These are phyloP conservation scores for Calidris pygmaea DNA, from an alignment of 2,113 vertebrate species.

Conservation along the genomic window DNA sequence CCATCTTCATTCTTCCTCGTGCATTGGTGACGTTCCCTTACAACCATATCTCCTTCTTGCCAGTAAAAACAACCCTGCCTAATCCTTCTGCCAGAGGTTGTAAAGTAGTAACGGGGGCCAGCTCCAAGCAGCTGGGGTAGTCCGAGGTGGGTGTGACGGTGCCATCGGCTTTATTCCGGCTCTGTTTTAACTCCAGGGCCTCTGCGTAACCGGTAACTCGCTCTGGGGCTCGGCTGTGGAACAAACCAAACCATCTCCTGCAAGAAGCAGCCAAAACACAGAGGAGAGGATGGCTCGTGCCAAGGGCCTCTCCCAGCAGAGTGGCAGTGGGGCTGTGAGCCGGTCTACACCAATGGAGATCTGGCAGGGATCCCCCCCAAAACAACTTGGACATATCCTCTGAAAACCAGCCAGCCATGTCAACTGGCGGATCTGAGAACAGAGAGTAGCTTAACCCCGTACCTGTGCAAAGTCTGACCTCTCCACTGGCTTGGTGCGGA, in stretches of 20 bases:
- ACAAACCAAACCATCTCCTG: background rate
- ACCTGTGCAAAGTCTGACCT: background rate
- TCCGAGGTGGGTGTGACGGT: background rate
- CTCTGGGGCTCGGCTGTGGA: background rate
- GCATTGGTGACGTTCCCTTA: background rate
- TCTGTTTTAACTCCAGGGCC: background rate
- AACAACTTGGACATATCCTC: background rate
- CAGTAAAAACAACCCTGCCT: conserved; percentile 15
- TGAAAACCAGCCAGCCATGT: fast-evolving
- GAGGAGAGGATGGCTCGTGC: background rate
- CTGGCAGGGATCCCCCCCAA: background rate
- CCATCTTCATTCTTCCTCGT: background rate
- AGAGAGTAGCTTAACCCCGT: background rate
- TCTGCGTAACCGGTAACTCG: background rate
- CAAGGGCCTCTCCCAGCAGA: background rate
- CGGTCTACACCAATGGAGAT: background rate
- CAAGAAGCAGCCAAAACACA: background rate
- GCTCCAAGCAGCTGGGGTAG: background rate
- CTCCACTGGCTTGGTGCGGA: background rate
- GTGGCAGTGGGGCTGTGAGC: background rate
- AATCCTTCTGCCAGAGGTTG: background rate
- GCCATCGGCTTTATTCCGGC: background rate
- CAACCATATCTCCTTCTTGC: background rate
- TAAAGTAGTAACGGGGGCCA: background rate
- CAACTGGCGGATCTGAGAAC: background rate